Evolutionary conservation across 1,140 invertebrate species (phyloP), one percentile per base, ranked within the genome.

Genomic region (Sitophilus oryzae): DNA sequence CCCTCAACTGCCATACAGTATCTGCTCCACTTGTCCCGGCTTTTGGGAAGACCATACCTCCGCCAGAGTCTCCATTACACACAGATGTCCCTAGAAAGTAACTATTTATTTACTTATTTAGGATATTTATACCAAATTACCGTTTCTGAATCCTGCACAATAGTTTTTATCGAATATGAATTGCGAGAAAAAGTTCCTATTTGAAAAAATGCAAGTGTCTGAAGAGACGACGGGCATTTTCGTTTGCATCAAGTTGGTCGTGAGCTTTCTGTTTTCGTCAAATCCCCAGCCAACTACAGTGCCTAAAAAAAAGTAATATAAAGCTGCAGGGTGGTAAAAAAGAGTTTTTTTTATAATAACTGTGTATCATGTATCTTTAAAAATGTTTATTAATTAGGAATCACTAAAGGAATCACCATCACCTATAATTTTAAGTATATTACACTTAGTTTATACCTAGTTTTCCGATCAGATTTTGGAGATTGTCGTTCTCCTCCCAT

Each of bases 231-330:
- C 60, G 0, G 70, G 69, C 66, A 73, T 67, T 30, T 64, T 14
- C 0, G 63, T 55, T 50, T 71, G 59, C 52, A 66, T 70, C 3
- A 76, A 72, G 60, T 73, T 76, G 65, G 75, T 75, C 3, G 66
- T 77, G 15, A 77, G 77, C 8, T 74, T 62, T 2, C 75, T 74
- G 0, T 69, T 66, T 52, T 79, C 76, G 56, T 82, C 76, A 40
- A 74, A 77, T 19, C 82, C 81, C 82, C 82, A 85, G 0, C 82
- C 82, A 1, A 83, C 78, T 1, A 84, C 74, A 5, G 70, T 74
- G 14, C 82, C 82, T 73, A 34, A 23, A 62, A n/a, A n/a, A n/a
- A n/a, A n/a, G n/a, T n/a, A 68, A 36, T 15, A 22, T 20, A 22
- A 43, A 48, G 18, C 34, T 25, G 66, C 68, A 67, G 49, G 75